phyloP scores from a whole-genome alignment of 1,140 invertebrate species.

The Phymorhynchus buccinoides region DNA sequence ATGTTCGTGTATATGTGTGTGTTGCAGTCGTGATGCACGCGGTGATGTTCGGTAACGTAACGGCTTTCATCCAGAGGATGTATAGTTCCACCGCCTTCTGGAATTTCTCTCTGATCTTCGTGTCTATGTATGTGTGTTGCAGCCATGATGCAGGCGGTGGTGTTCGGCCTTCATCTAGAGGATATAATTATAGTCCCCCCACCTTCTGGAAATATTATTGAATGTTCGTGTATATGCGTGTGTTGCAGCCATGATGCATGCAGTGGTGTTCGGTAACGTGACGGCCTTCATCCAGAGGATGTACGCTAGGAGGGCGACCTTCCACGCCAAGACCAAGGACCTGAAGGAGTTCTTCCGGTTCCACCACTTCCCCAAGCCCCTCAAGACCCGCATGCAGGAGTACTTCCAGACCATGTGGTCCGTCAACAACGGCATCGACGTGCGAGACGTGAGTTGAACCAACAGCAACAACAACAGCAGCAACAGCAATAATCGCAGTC shows the following conservation, averaged over 20 bases:
- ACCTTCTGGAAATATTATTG: too few relatives aligned
- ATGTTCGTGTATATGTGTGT: not conserved
- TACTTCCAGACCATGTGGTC: constrained; percentile 73
- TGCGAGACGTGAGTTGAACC: constrained; percentile 69
- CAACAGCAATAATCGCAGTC: too few relatives aligned
- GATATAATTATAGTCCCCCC: too few relatives aligned
- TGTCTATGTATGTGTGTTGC: too few relatives aligned
- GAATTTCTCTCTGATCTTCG: too few relatives aligned
- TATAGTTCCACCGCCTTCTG: too few relatives aligned
- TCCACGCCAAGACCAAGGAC: constrained; percentile 72
- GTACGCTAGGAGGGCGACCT: constrained; percentile 71
- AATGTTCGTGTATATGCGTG: not conserved
- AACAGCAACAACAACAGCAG: too few relatives aligned
- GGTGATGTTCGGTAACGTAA: constrained; percentile 74
- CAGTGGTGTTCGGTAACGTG: constrained; percentile 74
- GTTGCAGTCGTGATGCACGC: constrained; percentile 74
- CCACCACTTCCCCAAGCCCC: constrained; percentile 69
- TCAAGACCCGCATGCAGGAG: constrained; percentile 71
- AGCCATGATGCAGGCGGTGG: too few relatives aligned
- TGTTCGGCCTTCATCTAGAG: too few relatives aligned
- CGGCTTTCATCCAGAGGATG: constrained; percentile 73
- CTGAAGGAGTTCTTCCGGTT: constrained; percentile 73
- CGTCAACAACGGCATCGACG: constrained; percentile 71
- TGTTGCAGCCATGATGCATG: constrained; percentile 72
- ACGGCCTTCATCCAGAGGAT: constrained; percentile 73